Conservation (phyloP, 2,113 vertebrate species). For the Eira barbara region DNA sequence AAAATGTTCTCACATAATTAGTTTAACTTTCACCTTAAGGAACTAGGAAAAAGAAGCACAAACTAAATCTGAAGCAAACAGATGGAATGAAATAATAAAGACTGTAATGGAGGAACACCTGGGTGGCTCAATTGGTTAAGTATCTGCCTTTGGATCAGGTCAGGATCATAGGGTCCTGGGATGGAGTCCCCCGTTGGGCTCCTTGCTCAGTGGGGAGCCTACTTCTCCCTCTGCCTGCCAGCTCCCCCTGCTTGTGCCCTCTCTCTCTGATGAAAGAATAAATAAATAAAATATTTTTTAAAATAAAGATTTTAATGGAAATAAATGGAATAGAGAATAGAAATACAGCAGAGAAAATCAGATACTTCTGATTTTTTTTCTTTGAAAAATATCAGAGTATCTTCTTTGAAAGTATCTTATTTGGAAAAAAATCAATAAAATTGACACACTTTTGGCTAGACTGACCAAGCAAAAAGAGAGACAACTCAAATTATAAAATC, state of each 20-base stretch:
- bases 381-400: too few species aligned
- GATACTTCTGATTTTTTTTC: too few species aligned
- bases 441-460: background rate
- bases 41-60: background rate
- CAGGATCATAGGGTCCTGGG: too few species aligned
- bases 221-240: too few species aligned
- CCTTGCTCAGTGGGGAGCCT: too few species aligned
- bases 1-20: background rate
- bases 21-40: background rate
- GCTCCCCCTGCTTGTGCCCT: too few species aligned
- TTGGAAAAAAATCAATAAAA: background rate
- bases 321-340: background rate
- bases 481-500: background rate
- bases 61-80: background rate
- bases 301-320: background rate
- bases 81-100: background rate
- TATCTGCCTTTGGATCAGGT: too few species aligned
- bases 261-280: too few species aligned
- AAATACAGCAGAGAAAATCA: background rate
- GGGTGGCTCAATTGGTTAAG: too few species aligned
- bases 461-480: background rate
- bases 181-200: too few species aligned
- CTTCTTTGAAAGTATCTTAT: background rate
- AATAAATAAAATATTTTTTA: too few species aligned
- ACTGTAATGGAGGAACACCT: background rate